Conservation (phyloP, 2,888 invertebrate genomes). For the Mesopsocus fuscifrons region DNA sequence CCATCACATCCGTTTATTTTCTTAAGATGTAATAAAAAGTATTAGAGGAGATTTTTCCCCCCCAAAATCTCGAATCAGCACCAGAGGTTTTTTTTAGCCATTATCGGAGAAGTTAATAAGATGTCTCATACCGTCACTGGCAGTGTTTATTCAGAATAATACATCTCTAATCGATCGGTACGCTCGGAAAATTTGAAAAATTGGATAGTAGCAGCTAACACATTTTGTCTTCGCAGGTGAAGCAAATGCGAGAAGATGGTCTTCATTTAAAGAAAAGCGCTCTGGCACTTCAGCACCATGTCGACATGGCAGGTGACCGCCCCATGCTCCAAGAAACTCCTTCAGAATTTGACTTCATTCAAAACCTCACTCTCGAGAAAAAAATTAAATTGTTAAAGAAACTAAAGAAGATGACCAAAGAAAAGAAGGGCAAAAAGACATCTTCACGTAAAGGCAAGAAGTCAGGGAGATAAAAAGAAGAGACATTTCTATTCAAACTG, state of each 20-base stretch:
- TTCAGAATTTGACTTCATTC: slow-evolving; percentile 35
- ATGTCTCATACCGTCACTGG: neutral
- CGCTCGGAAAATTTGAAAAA: too few species aligned
- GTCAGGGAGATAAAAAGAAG: slow-evolving; percentile 6
- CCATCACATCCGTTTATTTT: too few species aligned
- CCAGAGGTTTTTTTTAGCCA: too few species aligned
- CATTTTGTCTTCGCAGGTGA: slow-evolving; percentile 63
- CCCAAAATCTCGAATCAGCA: too few species aligned
- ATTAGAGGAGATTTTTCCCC: slow-evolving; percentile 39
- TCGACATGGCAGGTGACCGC: slow-evolving; percentile 19
- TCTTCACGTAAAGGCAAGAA: neutral
- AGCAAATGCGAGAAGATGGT: slow-evolving; percentile 85
- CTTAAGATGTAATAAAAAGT: too few species aligned
- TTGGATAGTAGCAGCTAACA: too few species aligned
- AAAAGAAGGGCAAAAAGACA: neutral
- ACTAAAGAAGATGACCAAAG: slow-evolving; percentile 14
- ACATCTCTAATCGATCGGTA: too few species aligned
- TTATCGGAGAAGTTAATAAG: too few species aligned
- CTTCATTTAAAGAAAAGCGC: slow-evolving; percentile 61
- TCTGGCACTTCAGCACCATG: slow-evolving; percentile 27
- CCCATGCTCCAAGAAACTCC: neutral
- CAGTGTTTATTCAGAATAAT: too few species aligned
- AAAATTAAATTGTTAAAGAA: slow-evolving; percentile 80
- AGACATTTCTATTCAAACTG: too few species aligned
- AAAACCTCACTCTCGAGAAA: slow-evolving; percentile 67